Conservation (phyloP, 2,113 vertebrate species). For the Sinocyclocheilus rhinocerous region DNA sequence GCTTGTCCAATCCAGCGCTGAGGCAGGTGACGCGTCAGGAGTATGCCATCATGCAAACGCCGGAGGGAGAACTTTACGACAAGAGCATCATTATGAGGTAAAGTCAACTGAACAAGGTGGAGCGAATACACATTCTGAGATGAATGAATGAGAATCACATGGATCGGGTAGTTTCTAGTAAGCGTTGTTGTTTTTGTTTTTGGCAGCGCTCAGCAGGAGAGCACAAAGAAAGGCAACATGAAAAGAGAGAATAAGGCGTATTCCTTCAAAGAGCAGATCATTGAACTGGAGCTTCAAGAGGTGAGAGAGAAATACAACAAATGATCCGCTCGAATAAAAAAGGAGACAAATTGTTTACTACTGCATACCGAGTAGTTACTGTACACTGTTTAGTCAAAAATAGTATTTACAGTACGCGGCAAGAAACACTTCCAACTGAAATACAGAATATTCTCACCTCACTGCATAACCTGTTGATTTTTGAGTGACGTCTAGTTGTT, state of each 20-base stretch:
- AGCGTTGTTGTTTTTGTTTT: background rate
- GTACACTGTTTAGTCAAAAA: too few species aligned
- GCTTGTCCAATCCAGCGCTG: slow-evolving; percentile 81
- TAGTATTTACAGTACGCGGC: too few species aligned
- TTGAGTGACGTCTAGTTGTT: too few species aligned
- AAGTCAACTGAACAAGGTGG: background rate
- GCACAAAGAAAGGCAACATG: slow-evolving; percentile 91
- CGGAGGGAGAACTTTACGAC: slow-evolving; percentile 89
- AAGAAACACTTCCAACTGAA: too few species aligned
- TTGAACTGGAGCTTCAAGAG: slow-evolving; percentile 96
- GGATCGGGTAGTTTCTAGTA: background rate
- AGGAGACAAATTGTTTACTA: background rate
- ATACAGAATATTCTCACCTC: too few species aligned
- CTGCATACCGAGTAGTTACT: background rate
- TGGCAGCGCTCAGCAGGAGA: slow-evolving; percentile 90
- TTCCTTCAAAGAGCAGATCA: slow-evolving; percentile 98
- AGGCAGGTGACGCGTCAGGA: slow-evolving; percentile 88
- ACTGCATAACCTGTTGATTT: too few species aligned
- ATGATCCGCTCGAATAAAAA: background rate
- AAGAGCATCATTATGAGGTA: slow-evolving; percentile 94
- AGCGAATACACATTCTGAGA: background rate
- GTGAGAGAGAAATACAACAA: slow-evolving; percentile 67
- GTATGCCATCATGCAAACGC: slow-evolving; percentile 90
- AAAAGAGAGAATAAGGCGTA: slow-evolving; percentile 98
- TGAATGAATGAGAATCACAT: background rate